A percentile compares a stretch with the other conserved stretches of the same genome.
These are phyloP conservation scores for Stramonita haemastoma DNA, from an alignment of 2,888 invertebrate species.

Conservation along the genomic window DNA sequence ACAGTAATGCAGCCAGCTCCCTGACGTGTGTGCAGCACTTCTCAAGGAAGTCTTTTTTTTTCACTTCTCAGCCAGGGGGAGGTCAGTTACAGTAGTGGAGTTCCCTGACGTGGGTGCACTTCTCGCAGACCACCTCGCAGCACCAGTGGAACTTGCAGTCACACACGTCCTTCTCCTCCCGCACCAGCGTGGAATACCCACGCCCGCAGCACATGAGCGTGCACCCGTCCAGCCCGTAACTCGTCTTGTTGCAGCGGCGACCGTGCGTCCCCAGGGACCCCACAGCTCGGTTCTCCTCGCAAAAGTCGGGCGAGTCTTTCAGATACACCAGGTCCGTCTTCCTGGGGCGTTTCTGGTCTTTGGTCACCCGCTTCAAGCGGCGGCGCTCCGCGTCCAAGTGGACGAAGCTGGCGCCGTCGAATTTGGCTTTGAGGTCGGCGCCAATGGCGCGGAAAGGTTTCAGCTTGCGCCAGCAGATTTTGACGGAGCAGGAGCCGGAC, in stretches of 20 bases:
- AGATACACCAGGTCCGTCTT: constrained; percentile 93
- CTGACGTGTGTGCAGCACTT: neutral
- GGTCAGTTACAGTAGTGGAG: constrained; percentile 90
- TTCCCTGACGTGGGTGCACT: constrained; percentile 85
- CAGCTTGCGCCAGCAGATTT: constrained; percentile 92
- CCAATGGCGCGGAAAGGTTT: constrained; percentile 87
- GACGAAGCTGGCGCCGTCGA: constrained; percentile 92
- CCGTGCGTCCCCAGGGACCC: constrained; percentile 90
- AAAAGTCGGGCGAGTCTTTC: constrained; percentile 94
- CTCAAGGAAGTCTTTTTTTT: neutral
- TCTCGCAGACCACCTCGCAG: constrained; percentile 90
- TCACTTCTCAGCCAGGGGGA: neutral
- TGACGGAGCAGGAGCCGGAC: constrained; percentile 93
- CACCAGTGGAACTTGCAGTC: constrained; percentile 94
- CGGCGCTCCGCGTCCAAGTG: constrained; percentile 82
- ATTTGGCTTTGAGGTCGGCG: constrained; percentile 86
- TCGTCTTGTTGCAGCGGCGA: constrained; percentile 89
- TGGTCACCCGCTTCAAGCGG: constrained; percentile 68
- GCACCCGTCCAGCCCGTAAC: constrained; percentile 91
- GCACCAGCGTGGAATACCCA: constrained; percentile 87
- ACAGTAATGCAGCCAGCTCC: neutral
- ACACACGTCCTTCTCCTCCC: constrained; percentile 91
- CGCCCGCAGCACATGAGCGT: constrained; percentile 91
- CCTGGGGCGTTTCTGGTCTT: constrained; percentile 81
- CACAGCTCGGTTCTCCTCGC: constrained; percentile 89